Conservation (phyloP, 2,888 invertebrate species). For the Nemoura dubitans region DNA sequence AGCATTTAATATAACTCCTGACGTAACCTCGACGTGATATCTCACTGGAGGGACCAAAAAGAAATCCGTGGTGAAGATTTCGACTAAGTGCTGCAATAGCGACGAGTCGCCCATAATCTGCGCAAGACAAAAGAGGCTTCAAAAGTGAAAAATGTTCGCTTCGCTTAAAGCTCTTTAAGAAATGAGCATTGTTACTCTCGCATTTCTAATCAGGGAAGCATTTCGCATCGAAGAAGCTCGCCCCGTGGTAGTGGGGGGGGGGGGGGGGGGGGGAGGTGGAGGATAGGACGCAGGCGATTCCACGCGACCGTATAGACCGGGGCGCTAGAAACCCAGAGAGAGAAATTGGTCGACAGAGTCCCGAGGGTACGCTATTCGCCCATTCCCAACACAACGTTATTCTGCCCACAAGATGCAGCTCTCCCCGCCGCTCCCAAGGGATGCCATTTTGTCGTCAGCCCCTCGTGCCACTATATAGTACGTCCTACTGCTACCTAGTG, state of each 20-base stretch:
- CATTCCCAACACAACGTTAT: conserved; percentile 45
- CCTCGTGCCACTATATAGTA: conserved; percentile 37
- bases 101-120: not conserved
- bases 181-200: conserved; percentile 9
- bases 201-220: conserved; percentile 30
- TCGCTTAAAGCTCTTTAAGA: conserved; percentile 16
- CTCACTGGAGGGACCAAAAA: not conserved
- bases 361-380: conserved; percentile 42
- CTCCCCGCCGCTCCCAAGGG: conserved; percentile 53
- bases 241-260: not conserved
- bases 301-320: conserved; percentile 16
- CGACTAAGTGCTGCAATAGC: not conserved
- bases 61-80: not conserved
- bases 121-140: not conserved
- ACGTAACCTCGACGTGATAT: not conserved
- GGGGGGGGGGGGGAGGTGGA: not conserved
- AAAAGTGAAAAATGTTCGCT: not conserved
- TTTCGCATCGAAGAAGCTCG: not conserved
- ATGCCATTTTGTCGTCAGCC: conserved; percentile 55
- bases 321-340: not conserved
- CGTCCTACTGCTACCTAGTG: conserved; percentile 29
- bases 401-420: conserved; percentile 49
- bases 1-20: not conserved
- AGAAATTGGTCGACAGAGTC: conserved; percentile 43
- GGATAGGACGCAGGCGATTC: not conserved